Conservation (phyloP, 2,113 vertebrate genomes). For the Brachyhypopomus occidentalis region DNA sequence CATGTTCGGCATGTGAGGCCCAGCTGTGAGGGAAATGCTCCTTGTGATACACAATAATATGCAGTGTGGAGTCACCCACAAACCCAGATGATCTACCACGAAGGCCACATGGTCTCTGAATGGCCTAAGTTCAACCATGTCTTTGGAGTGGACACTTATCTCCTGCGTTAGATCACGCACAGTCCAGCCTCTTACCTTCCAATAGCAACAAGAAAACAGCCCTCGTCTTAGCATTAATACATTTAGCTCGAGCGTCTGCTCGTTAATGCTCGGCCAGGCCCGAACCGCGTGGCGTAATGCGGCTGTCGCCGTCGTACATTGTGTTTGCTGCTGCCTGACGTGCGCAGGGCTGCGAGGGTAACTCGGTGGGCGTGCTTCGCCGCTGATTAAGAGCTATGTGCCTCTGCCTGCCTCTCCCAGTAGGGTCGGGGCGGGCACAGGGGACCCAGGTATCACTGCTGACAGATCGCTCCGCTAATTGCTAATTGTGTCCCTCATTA, state of each 20-base stretch:
- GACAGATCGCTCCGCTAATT: conserved; percentile 82
- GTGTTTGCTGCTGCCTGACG: neutral
- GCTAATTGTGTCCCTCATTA: conserved; percentile 85
- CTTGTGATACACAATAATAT: too few relatives aligned
- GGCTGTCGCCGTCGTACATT: neutral
- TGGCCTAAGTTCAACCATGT: too few relatives aligned
- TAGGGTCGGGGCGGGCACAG: conserved; percentile 41
- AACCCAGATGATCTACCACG: too few relatives aligned
- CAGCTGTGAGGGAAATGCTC: neutral
- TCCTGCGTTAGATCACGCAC: too few relatives aligned
- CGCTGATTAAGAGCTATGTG: conserved; percentile 49
- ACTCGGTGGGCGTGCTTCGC: conserved; percentile 30
- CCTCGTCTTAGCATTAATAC: neutral
- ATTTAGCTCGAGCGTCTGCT: neutral
- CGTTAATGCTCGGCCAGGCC: neutral
- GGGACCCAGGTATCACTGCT: conserved; percentile 76
- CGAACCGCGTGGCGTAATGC: too few relatives aligned
- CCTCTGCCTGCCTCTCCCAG: conserved; percentile 30
- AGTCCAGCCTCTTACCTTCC: neutral
- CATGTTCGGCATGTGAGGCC: conserved; percentile 61
- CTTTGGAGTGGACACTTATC: too few relatives aligned
- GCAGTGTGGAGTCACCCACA: too few relatives aligned
- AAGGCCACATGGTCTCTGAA: too few relatives aligned
- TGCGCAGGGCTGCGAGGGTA: conserved; percentile 18
- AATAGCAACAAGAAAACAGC: neutral